Evolutionary conservation across 2,113 vertebrate species (phyloP).

Genomic region (Panthera leo): DNA sequence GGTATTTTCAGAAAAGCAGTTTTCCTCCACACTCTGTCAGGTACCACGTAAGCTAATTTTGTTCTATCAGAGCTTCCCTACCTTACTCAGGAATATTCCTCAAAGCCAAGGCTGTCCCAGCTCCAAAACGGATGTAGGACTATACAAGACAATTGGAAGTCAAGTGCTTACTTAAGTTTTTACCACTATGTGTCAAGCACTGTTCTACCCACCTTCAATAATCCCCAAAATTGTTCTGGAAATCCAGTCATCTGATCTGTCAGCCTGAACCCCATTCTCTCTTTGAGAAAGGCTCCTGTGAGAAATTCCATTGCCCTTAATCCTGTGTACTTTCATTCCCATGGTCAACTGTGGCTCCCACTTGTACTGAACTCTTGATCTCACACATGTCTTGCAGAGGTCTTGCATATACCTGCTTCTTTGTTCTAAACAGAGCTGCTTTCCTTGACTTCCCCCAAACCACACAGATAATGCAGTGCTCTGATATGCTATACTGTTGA

Average conservation of each 20-base stretch:
- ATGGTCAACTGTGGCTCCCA: not conserved
- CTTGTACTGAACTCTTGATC: not conserved
- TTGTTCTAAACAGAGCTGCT: not conserved
- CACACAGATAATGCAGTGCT: not conserved
- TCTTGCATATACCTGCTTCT: not conserved
- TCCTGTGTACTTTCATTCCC: not conserved
- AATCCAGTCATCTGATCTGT: slow-evolving; percentile 16
- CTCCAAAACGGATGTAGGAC: not conserved
- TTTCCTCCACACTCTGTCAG: not conserved
- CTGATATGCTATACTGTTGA: not conserved
- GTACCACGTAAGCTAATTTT: not conserved
- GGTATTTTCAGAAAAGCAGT: not conserved
- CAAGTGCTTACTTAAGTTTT: not conserved
- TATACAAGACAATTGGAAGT: not conserved
- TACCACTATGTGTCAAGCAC: not conserved
- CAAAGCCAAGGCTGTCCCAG: not conserved
- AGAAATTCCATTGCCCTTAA: not conserved
- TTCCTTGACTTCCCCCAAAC: not conserved
- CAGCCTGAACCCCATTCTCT: not conserved
- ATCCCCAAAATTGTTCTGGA: not conserved
- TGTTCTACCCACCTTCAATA: not conserved
- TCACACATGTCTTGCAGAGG: not conserved
- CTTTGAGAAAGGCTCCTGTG: not conserved
- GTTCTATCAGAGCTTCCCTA: not conserved
- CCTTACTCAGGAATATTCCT: not conserved